Percentiles rank a stretch among this genome's conserved stretches.
Conservation (phyloP, 2,113 vertebrate genomes). For the Thymallus thymallus region DNA sequence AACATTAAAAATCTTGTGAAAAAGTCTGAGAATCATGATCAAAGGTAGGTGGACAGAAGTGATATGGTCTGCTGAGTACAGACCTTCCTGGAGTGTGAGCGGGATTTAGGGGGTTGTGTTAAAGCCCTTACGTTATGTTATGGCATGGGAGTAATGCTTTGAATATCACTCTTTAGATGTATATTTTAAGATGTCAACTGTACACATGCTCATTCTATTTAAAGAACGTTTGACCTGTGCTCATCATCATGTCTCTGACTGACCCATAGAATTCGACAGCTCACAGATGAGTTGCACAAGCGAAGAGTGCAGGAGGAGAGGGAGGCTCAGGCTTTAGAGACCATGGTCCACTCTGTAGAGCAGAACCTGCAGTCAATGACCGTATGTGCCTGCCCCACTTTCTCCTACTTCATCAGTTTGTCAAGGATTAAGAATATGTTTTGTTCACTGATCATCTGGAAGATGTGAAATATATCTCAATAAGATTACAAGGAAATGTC, state of each 20-base stretch:
- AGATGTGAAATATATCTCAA: no score
- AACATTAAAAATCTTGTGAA: constrained; percentile 76
- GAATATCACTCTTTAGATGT: not conserved
- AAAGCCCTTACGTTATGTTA: not conserved
- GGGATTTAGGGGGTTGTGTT: no score
- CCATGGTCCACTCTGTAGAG: constrained; percentile 89
- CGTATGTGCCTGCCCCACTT: constrained; percentile 53
- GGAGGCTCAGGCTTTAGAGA: constrained; percentile 84
- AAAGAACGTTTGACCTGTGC: no score
- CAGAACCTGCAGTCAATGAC: constrained; percentile 90
- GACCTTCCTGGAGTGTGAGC: not conserved
- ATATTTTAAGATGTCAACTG: not conserved
- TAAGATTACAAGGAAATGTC: not conserved
- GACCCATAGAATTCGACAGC: constrained; percentile 69
- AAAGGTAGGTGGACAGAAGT: constrained; percentile 69
- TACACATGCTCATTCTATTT: no score
- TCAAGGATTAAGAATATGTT: no score
- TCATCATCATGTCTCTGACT: not conserved
- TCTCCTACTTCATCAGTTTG: no score
- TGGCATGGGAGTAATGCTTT: not conserved
- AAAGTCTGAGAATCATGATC: constrained; percentile 72
- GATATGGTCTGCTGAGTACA: not conserved
- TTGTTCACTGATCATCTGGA: no score
- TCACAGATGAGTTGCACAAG: constrained; percentile 79
- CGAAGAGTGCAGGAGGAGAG: constrained; percentile 83